These are phyloP conservation scores for Blastomussa wellsi DNA, from an alignment of 92 coral and sea anemone genomes.

Conservation along the genomic window DNA sequence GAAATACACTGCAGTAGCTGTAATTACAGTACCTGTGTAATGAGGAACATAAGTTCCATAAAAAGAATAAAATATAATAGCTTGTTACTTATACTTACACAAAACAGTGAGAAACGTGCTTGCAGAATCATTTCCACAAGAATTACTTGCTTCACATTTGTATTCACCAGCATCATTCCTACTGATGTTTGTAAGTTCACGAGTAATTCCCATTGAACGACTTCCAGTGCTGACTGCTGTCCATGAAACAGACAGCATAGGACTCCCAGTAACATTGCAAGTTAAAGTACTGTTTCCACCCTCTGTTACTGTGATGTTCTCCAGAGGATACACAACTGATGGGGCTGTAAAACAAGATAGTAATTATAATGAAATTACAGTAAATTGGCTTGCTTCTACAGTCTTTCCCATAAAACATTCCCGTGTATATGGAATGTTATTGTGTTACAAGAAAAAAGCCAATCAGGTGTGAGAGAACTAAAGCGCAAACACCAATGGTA, in stretches of 20 bases:
- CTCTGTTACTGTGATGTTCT: slow-evolving; percentile 32
- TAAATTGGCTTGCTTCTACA: too few species aligned
- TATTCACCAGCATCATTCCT: slow-evolving; percentile 48
- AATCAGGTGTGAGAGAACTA: too few species aligned
- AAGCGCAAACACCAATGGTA: too few species aligned
- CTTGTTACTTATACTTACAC: too few species aligned
- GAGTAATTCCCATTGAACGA: neutral
- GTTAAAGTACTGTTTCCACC: slow-evolving; percentile 18
- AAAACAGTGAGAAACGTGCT: slow-evolving; percentile 34
- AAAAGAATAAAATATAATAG: too few species aligned
- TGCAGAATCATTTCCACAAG: slow-evolving; percentile 35
- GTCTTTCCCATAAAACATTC: too few species aligned
- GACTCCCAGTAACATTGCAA: slow-evolving; percentile 52
- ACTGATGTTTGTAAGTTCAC: slow-evolving; percentile 8
- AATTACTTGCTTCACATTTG: slow-evolving; percentile 52
- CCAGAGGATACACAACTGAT: neutral
- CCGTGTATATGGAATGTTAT: too few species aligned
- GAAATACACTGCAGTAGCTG: too few species aligned
- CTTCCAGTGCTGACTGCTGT: neutral
- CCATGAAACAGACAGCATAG: slow-evolving; percentile 47
- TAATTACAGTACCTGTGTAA: too few species aligned
- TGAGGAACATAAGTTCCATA: too few species aligned
- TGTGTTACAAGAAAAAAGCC: too few species aligned
- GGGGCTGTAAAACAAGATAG: slow-evolving; percentile 35
- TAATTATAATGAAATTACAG: too few species aligned